A percentile compares a stretch with the other conserved stretches of the same genome.
Evolutionary conservation across 2,888 invertebrate species (phyloP).

Genomic region (Hydrotaea cyrtoneurina): DNA sequence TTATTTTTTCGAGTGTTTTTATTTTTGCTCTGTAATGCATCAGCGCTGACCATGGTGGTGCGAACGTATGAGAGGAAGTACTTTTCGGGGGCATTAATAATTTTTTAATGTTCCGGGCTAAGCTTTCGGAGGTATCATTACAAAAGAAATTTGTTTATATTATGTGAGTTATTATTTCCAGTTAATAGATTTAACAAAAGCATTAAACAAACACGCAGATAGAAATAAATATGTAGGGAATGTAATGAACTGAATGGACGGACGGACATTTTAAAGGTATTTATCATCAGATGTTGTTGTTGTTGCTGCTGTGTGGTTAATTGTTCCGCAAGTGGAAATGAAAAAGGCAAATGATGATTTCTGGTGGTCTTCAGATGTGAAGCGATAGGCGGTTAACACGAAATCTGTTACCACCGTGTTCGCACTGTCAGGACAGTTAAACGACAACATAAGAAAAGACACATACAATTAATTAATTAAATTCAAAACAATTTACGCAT

Average conservation of each 20-base stretch:
- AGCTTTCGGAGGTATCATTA: background rate
- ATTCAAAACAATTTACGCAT: conserved; percentile 31
- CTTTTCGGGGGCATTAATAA: conserved; percentile 11
- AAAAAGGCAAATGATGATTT: conserved; percentile 9
- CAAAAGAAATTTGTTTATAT: background rate
- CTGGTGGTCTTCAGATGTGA: background rate
- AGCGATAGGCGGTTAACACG: background rate
- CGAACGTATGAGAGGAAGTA: background rate
- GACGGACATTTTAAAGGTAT: background rate
- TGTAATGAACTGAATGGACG: background rate
- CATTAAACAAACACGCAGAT: background rate
- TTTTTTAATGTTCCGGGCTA: conserved; percentile 12
- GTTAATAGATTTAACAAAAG: conserved; percentile 42
- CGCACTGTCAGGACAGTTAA: background rate
- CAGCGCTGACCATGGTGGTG: background rate
- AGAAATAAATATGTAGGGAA: background rate
- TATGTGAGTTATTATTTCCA: conserved; percentile 46
- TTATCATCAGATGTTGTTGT: background rate
- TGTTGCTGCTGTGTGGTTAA: background rate
- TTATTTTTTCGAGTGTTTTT: background rate
- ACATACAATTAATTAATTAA: conserved; percentile 36
- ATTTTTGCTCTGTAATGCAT: background rate
- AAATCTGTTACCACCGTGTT: background rate
- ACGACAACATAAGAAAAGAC: background rate
- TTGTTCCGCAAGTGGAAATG: background rate